phyloP scores from a whole-genome alignment of 2,797 vertebrate species.

The Bufotes viridis region DNA sequence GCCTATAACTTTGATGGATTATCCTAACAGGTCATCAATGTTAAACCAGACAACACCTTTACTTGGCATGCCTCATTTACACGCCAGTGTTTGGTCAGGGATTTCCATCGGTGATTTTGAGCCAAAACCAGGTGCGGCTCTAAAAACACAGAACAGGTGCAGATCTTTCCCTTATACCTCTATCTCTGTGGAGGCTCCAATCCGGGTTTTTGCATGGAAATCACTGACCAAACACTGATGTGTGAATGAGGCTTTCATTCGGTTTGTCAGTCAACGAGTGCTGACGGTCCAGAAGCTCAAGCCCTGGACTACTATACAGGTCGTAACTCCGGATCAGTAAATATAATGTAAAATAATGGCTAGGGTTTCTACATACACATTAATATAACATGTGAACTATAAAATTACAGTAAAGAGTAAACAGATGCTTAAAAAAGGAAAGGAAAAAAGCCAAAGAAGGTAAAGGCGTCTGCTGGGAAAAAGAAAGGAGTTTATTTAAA shows the following conservation, averaged over 20 bases:
- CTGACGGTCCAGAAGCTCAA: background rate
- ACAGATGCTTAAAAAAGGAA: background rate
- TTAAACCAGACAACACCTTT: background rate
- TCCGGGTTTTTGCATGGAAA: no score
- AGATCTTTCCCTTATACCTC: no score
- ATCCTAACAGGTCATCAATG: no score
- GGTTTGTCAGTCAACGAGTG: background rate
- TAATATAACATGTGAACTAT: background rate
- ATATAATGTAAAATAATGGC: background rate
- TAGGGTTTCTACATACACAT: background rate
- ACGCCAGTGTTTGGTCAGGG: no score
- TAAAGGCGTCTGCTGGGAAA: background rate
- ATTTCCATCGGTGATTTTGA: no score
- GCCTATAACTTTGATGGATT: no score
- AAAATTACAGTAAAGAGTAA: background rate
- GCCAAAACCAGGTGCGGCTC: no score
- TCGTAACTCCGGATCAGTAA: background rate
- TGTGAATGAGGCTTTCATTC: no score
- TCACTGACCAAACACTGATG: no score
- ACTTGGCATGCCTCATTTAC: background rate
- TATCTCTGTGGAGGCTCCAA: no score
- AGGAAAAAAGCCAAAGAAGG: background rate
- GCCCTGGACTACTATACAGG: background rate
- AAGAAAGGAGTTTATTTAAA: background rate
- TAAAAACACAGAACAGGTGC: no score